Evolutionary conservation across 2,113 vertebrate genomes (phyloP).

Genomic region (Tretioscincus oriximinensis): DNA sequence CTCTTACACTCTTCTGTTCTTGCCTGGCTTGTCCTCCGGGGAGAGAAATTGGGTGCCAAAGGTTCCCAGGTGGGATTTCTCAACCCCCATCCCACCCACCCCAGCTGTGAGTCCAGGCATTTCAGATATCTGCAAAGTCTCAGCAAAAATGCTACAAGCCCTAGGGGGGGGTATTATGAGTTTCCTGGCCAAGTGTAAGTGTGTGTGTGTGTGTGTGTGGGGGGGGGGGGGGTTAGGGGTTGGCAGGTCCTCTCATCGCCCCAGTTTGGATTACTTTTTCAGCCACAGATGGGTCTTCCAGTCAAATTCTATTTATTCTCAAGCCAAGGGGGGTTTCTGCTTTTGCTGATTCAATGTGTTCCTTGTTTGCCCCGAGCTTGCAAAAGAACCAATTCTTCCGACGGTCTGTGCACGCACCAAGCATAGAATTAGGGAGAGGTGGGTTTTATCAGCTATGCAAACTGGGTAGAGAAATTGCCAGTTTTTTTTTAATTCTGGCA

Average conservation of each 20-base stretch:
- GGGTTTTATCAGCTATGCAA: no score
- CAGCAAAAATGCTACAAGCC: neutral
- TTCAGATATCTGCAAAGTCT: neutral
- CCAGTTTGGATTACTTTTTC: neutral
- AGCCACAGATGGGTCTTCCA: neutral
- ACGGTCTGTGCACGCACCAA: neutral
- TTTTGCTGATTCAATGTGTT: neutral
- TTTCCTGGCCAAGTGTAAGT: neutral
- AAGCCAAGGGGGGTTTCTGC: neutral
- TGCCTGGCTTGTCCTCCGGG: accelerated
- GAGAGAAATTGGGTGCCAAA: neutral
- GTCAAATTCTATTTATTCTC: neutral
- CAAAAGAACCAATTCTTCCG: neutral
- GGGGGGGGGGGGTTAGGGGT: no score
- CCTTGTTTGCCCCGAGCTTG: no score
- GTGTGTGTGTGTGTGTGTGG: no score
- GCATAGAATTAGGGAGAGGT: neutral
- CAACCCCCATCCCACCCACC: neutral
- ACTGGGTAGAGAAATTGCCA: neutral
- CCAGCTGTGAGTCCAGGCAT: neutral
- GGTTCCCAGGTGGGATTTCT: no score
- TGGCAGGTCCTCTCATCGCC: neutral
- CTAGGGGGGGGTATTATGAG: neutral
- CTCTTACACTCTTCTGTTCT: no score
- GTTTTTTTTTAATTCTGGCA: neutral